Base-by-base conservation (phyloP, 53 echinoderm and acorn worm species). In the Hippasteria phrygiana region DNA sequence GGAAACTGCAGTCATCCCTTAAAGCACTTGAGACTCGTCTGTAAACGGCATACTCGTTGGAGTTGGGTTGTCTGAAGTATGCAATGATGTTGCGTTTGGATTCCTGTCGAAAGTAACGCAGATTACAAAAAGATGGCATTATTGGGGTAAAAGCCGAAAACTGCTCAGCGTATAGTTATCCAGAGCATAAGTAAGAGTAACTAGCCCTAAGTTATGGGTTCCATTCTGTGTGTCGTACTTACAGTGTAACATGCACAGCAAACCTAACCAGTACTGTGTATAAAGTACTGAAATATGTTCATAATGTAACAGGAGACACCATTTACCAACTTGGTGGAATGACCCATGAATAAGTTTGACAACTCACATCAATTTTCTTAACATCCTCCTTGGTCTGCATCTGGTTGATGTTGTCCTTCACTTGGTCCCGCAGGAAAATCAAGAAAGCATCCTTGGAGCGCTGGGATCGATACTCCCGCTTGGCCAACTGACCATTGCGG, bases 401-500 rank as follows among this genome's bases (percentile, higher is more conserved):
- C 75, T 71, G 77, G 1, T 90, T 70, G 4, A 99, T 85, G 16
- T 94, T 94, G 53, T 96, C 99, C 31, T 90, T 86, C 73, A 99
- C 42, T 42, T 99, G 94, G 2, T 99, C 95, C 40, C 71, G 50
- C 37, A 99, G 81, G 77, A 89, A 94, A 38, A 70, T 63, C 63
- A 96, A 36, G 34, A 99, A 99, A 32, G 99, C 99, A 64, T 99
- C 96, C 90, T 95, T 96, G 3, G 96, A 96, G 17, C 99, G 81
- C 83, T 99, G 99, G 28, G 92, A 87, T 32, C 99, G 87, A 80
- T 99, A 99, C 87, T 99, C 99, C 69, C 99, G 84, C 73, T 99
- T 99, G 26, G 96, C 99, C 32, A 99, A 88, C 42, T 92, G 90
- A 28, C 99, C 99, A 54, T 96, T 93, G 13, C 99, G 93, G 85